Evolutionary conservation across 1,140 invertebrate genomes (phyloP), one percentile per base, ranked within the genome.

Genomic region (Papilio dardanus): DNA sequence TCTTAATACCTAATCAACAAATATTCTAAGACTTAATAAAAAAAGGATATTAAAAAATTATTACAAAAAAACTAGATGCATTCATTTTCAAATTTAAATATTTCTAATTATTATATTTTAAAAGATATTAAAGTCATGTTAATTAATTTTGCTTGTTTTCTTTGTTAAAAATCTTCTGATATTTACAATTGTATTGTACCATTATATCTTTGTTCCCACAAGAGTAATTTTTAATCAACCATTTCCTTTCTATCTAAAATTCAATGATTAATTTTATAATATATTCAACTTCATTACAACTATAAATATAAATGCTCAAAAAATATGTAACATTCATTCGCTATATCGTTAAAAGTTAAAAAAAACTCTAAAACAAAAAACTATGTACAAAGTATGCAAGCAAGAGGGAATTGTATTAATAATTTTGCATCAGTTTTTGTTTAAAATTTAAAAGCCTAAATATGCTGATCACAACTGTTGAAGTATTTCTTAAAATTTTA

Each of bases 271-370:
- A 14, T 12, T 58, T 54, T 54, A 24, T 24, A 10, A 62, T 14
- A 16, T 62, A 62, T 62, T 30, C 30, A 62, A 28, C 24, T 62
- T 62, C 12, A 62, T 62, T 62, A 28, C 10, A 35, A 31, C 65
- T 35, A 67, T 67, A 69, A 40, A 69, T 40, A 69, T 69, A 69
- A 69, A 69, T 69, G 67, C 67, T 69, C 33, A 42, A 37, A 69
- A 42, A 69, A 69, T 37, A 69, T 40, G 37, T 69, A 69, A 40
- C 67, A 69, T 40, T 40, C 67, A 16, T 42, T 69, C 33, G 40
- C 40, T 6, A 24, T 14, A 37, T n/a, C 8, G 42, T 40, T 69
- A 24, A 69, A 42, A 28, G 24, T 62, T 28, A 14, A 62, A 62
- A 62, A 62, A 62, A 62, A 62, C 2, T 62, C 24, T 28, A 28